A percentile compares a stretch with the other conserved stretches of the same genome.
These are phyloP conservation scores for Spermophilus dauricus DNA, from an alignment of 2,113 vertebrate genomes.

Conservation along the genomic window DNA sequence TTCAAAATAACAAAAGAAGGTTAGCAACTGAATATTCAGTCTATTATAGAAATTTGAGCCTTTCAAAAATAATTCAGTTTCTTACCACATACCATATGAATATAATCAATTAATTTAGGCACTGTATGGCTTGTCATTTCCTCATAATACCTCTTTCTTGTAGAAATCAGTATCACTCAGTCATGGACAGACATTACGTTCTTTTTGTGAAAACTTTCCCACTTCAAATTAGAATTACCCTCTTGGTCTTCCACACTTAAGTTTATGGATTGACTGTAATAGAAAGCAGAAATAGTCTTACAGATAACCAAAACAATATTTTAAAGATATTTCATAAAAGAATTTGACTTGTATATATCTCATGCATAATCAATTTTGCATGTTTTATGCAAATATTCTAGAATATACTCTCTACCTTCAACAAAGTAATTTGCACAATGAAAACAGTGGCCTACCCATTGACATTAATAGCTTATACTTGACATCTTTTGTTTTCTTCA, in stretches of 20 bases:
- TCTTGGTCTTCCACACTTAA: background rate
- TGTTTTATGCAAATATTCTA: slow-evolving; percentile 9
- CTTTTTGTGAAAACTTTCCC: background rate
- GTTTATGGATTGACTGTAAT: background rate
- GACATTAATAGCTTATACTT: background rate
- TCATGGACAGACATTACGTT: background rate
- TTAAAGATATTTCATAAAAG: background rate
- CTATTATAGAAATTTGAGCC: background rate
- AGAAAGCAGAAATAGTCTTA: slow-evolving; percentile 1
- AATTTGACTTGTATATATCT: background rate
- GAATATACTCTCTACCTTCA: background rate
- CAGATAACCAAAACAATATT: background rate
- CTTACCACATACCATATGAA: background rate
- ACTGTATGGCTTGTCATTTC: background rate
- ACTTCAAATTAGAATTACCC: slow-evolving; percentile 23
- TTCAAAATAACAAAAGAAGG: background rate
- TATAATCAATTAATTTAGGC: background rate
- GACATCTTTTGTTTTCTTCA: background rate
- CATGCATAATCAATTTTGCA: background rate
- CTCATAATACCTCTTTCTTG: background rate
- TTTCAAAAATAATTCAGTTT: slow-evolving; percentile 23
- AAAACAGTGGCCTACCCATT: background rate
- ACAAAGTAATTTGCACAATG: background rate
- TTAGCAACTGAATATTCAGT: background rate
- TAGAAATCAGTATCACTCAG: background rate